These are phyloP conservation scores for Parus major DNA, from an alignment of 2,113 vertebrate species.

Conservation along the genomic window DNA sequence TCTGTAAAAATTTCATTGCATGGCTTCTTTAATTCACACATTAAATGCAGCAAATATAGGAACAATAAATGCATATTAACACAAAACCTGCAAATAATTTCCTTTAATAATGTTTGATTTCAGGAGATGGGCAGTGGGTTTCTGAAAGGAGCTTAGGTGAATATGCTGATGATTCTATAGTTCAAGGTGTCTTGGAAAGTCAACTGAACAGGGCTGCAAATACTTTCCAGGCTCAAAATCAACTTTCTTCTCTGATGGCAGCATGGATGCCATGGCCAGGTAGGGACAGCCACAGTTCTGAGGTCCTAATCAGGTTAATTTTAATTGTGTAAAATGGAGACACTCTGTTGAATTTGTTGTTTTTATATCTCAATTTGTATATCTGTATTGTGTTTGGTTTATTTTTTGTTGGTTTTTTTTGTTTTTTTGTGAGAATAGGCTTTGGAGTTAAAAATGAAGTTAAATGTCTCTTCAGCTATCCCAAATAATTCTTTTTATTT, in stretches of 20 bases:
- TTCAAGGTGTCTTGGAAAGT: background rate
- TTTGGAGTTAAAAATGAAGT: background rate
- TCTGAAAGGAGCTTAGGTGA: constrained; percentile 46
- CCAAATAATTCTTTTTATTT: background rate
- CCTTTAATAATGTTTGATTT: background rate
- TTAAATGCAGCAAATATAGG: background rate
- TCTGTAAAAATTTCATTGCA: background rate
- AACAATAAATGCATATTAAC: background rate
- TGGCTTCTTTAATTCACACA: background rate
- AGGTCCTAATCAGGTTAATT: background rate
- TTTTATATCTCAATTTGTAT: background rate
- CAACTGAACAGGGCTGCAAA: background rate
- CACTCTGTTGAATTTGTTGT: background rate
- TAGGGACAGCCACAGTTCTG: background rate
- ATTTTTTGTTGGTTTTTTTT: too few relatives aligned
- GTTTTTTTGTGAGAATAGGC: background rate
- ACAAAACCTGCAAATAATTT: background rate
- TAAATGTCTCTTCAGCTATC: background rate
- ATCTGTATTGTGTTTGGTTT: background rate
- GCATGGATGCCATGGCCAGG: background rate
- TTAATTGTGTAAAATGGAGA: background rate
- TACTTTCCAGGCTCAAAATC: background rate
- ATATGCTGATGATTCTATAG: constrained; percentile 11
- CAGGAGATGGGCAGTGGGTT: constrained; percentile 67
- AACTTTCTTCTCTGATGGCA: background rate